A percentile compares a stretch with the other conserved stretches of the same genome.
phyloP scores from a whole-genome alignment of 2,888 invertebrate genomes.

The Agrypnus murinus region DNA sequence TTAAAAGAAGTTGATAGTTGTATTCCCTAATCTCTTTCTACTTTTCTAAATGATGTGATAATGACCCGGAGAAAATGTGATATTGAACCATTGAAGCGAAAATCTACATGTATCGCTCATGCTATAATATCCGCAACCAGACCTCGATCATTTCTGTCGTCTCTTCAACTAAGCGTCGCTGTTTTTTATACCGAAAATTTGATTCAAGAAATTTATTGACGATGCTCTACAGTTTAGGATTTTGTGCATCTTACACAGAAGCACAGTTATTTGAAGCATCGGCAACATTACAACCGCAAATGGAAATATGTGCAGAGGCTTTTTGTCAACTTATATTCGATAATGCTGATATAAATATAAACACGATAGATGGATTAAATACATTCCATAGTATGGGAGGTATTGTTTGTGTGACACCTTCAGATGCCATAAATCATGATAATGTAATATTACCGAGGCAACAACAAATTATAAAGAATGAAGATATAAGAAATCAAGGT shows the following conservation, averaged over 20 bases:
- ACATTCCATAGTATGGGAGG: constrained; percentile 56
- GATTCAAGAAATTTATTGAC: constrained; percentile 5
- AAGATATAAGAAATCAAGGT: no score
- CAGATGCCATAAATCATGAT: constrained; percentile 34
- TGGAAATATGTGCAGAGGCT: background rate
- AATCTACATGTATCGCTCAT: constrained; percentile 6
- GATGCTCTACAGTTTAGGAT: background rate
- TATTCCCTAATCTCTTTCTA: background rate
- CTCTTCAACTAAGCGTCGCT: background rate
- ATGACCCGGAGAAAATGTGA: constrained; percentile 2
- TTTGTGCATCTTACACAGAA: background rate
- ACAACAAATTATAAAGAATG: no score
- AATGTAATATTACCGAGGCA: background rate
- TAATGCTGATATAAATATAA: constrained; percentile 51
- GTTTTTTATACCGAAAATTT: background rate
- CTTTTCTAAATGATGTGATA: background rate
- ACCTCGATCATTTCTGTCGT: no score
- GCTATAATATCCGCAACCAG: constrained; percentile 1
- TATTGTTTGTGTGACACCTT: constrained; percentile 51
- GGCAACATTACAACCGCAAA: background rate
- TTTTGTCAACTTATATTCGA: constrained; percentile 50
- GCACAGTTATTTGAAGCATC: background rate
- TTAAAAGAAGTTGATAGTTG: background rate
- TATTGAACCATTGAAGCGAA: background rate
- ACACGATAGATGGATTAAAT: constrained; percentile 51